These are phyloP conservation scores for Ormia ochracea DNA, from an alignment of 2,888 invertebrate species.

Conservation along the genomic window DNA sequence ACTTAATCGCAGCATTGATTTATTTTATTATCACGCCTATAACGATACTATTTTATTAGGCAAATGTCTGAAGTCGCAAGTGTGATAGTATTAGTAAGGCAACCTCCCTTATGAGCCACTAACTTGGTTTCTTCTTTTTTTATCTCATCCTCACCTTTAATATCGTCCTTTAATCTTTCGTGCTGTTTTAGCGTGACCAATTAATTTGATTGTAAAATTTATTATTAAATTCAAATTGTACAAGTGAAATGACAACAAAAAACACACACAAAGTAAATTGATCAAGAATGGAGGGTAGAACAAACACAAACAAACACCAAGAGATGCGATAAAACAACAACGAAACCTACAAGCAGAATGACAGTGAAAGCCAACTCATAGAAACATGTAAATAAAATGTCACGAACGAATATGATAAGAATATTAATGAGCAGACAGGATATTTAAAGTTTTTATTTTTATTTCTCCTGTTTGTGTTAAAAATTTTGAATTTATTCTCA, in stretches of 20 bases:
- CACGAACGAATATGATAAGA: slow-evolving; percentile 70
- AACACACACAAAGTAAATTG: slow-evolving; percentile 37
- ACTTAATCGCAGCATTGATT: background rate
- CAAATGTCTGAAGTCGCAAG: slow-evolving; percentile 19
- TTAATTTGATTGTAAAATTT: slow-evolving; percentile 77
- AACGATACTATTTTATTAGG: slow-evolving; percentile 22
- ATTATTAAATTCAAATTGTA: slow-evolving; percentile 76
- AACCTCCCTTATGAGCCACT: background rate
- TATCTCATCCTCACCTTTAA: slow-evolving; percentile 12
- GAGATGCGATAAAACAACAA: background rate
- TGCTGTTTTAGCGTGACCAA: slow-evolving; percentile 75
- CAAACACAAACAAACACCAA: background rate
- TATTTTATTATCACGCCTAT: background rate
- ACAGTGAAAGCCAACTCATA: slow-evolving; percentile 37
- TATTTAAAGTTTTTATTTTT: background rate
- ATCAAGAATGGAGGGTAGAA: slow-evolving; percentile 8
- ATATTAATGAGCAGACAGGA: slow-evolving; percentile 69
- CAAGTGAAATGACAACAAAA: slow-evolving; percentile 63
- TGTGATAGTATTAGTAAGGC: background rate
- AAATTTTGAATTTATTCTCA: slow-evolving; percentile 27
- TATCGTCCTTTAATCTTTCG: slow-evolving; percentile 29
- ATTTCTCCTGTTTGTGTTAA: background rate
- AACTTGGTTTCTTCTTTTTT: background rate
- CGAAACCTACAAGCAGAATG: background rate
- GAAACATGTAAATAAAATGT: slow-evolving; percentile 60